Evolutionary conservation across 1,140 invertebrate species (phyloP).

Genomic region (Dreissena rostriformis): DNA sequence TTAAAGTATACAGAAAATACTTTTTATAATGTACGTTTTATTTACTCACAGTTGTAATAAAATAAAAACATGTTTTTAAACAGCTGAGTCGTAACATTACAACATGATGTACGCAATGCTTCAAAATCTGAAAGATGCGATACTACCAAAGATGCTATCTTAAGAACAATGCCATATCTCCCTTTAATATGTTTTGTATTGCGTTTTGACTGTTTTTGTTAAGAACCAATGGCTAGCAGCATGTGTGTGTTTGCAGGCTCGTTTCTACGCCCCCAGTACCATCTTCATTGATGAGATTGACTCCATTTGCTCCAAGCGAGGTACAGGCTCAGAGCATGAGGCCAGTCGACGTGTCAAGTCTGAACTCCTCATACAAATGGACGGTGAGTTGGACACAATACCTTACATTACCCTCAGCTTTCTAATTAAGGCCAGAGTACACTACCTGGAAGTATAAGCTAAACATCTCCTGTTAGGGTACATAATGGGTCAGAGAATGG

Average conservation of each 20-base stretch:
- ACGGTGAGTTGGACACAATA: constrained; percentile 85
- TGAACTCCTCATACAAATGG: constrained; percentile 99
- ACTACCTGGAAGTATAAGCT: too few species aligned
- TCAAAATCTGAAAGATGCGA: not conserved
- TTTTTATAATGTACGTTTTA: too few species aligned
- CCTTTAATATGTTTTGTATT: too few species aligned
- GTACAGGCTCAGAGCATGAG: constrained; percentile 98
- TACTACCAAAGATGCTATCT: not conserved
- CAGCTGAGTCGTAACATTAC: too few species aligned
- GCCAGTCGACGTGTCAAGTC: constrained; percentile 98
- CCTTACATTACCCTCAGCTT: not conserved
- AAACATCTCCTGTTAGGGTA: too few species aligned
- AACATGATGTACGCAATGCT: not conserved
- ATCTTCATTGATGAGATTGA: constrained; percentile 99
- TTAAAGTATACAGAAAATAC: too few species aligned
- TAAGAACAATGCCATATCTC: too few species aligned
- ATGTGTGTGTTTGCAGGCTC: constrained; percentile 85
- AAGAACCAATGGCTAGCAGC: too few species aligned
- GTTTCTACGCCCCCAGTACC: constrained; percentile 99
- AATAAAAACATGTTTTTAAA: too few species aligned
- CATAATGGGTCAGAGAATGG: too few species aligned
- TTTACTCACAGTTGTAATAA: too few species aligned
- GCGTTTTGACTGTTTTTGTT: too few species aligned
- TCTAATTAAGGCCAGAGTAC: not conserved
- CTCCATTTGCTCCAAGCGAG: constrained; percentile 97